A percentile compares a stretch with the other conserved stretches of the same genome.
Evolutionary conservation across 2,797 vertebrate species (phyloP).

Genomic region (Megaceryle alcyon): DNA sequence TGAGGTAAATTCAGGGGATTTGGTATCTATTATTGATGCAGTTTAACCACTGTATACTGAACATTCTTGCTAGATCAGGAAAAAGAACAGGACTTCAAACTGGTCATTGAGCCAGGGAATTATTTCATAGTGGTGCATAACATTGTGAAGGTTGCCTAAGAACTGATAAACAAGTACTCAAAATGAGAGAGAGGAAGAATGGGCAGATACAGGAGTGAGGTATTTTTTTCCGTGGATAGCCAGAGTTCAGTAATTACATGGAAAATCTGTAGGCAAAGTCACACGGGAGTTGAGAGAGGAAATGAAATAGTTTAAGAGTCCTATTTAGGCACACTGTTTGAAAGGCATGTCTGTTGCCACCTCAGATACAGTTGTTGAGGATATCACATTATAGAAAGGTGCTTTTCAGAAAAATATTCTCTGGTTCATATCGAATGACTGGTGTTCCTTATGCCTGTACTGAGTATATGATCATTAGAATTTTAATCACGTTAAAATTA

Average conservation of each 20-base stretch:
- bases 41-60: background rate
- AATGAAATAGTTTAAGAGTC: constrained; percentile 12
- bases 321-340: background rate
- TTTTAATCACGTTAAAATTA: background rate
- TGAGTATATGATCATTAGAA: background rate
- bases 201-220: background rate
- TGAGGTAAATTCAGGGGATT: background rate
- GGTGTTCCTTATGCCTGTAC: background rate
- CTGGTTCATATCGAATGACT: background rate
- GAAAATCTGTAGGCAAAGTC: constrained; percentile 21
- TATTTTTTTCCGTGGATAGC: constrained; percentile 17
- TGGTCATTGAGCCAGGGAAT: background rate
- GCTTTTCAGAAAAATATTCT: background rate
- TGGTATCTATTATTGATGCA: background rate
- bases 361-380: constrained; percentile 1
- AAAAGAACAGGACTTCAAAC: background rate
- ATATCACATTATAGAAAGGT: background rate
- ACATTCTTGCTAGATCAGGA: background rate
- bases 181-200: constrained; percentile 12
- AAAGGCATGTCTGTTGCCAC: background rate
- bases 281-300: constrained; percentile 23
- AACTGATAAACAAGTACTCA: constrained; percentile 29
- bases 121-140: background rate
- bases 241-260: constrained; percentile 28
- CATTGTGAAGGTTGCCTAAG: background rate